A percentile compares a stretch with the other conserved stretches of the same genome.
phyloP scores from a whole-genome alignment of 2,888 invertebrate species.

The Dascillus cervinus region DNA sequence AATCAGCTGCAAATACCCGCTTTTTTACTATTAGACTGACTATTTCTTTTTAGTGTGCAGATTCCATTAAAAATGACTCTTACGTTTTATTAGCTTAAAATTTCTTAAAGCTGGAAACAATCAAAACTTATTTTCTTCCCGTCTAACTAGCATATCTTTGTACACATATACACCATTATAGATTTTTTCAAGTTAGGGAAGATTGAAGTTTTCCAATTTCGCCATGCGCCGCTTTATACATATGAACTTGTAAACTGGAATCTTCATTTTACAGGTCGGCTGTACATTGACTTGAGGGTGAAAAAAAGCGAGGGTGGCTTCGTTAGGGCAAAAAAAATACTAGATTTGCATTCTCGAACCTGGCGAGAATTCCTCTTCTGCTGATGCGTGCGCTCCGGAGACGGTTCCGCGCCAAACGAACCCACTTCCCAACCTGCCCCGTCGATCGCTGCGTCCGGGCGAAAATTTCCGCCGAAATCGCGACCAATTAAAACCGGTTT shows the following conservation, averaged over 20 bases:
- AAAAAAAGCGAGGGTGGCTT: conserved; percentile 44
- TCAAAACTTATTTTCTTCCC: conserved; percentile 42
- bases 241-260: conserved; percentile 25
- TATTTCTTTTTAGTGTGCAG: too few species aligned
- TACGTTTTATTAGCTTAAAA: too few species aligned
- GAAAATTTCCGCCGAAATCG: too few species aligned
- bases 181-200: conserved; percentile 44
- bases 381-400: too few species aligned
- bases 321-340: conserved; percentile 44
- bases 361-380: conserved; percentile 30
- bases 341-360: conserved; percentile 42
- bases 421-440: too few species aligned
- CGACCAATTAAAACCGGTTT: too few species aligned
- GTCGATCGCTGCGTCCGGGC: too few species aligned
- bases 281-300: conserved; percentile 41
- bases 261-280: conserved; percentile 28
- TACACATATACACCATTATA: conserved; percentile 44
- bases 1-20: too few species aligned
- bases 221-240: conserved; percentile 26
- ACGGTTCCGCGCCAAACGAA: too few species aligned
- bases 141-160: conserved; percentile 44
- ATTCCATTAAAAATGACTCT: too few species aligned
- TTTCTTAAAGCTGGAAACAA: too few species aligned
- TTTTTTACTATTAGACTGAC: too few species aligned
- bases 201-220: conserved; percentile 33